Evolutionary conservation across 2,113 vertebrate genomes (phyloP).

Genomic region (Nothocercus nigrocapillus): DNA sequence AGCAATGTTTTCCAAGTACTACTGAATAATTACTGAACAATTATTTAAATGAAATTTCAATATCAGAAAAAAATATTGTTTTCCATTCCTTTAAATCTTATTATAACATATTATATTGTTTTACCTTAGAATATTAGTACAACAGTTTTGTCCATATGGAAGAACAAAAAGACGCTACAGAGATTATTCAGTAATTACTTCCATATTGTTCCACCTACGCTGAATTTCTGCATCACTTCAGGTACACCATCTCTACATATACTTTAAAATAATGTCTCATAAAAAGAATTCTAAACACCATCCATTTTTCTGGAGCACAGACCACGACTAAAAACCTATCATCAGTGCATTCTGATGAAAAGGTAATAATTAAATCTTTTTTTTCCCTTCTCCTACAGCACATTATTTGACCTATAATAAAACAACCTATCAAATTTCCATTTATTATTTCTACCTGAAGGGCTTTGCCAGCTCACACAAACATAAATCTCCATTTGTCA

Average conservation of each 20-base stretch:
- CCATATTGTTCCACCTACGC: conserved; percentile 1
- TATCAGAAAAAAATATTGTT: neutral
- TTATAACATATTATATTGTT: neutral
- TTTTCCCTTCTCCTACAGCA: conserved; percentile 51
- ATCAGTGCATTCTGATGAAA: conserved; percentile 77
- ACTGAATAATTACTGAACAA: neutral
- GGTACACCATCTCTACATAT: conserved; percentile 58
- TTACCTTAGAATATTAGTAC: conserved; percentile 8
- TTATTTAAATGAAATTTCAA: neutral
- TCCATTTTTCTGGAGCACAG: conserved; percentile 65
- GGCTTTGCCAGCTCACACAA: conserved; percentile 72
- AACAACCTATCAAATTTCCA: conserved; percentile 77
- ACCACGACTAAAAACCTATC: conserved; percentile 72
- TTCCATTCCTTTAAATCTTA: neutral
- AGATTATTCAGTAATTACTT: conserved; percentile 62
- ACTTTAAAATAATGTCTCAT: conserved; percentile 61
- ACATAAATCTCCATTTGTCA: conserved; percentile 81
- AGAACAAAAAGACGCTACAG: conserved; percentile 31
- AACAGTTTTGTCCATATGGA: conserved; percentile 35
- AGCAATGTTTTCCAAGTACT: neutral
- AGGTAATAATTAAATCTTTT: conserved; percentile 80
- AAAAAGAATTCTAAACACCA: conserved; percentile 51
- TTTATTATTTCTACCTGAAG: conserved; percentile 82
- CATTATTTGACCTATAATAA: conserved; percentile 79
- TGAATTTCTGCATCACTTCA: conserved; percentile 60